A percentile compares a stretch with the other conserved stretches of the same genome.
phyloP scores from a whole-genome alignment of 1,140 invertebrate species.

The Polypedilum pembai region DNA sequence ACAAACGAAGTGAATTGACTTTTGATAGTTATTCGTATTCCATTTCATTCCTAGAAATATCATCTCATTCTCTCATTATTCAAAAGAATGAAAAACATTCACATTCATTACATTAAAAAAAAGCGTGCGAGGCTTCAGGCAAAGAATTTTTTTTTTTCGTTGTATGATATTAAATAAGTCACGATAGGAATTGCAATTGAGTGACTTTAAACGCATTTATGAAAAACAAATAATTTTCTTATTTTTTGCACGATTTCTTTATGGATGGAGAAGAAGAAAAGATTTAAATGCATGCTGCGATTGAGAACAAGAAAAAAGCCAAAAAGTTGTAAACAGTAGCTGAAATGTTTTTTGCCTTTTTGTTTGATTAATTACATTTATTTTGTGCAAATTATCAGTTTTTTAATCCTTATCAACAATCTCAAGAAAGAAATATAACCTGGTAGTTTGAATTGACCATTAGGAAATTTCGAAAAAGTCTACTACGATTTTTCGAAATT shows the following conservation, averaged over 20 bases:
- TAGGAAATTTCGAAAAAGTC: too few species aligned
- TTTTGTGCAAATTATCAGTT: too few species aligned
- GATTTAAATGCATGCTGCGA: constrained; percentile 12
- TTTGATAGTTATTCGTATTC: background rate
- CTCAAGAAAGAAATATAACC: too few species aligned
- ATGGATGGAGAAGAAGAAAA: background rate
- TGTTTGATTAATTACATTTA: too few species aligned
- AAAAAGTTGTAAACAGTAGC: constrained; percentile 25
- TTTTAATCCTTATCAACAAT: too few species aligned
- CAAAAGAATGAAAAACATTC: background rate
- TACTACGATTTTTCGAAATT: too few species aligned
- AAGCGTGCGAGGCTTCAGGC: constrained; percentile 1
- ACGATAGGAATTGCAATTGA: background rate
- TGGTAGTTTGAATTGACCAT: too few species aligned
- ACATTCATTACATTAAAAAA: background rate
- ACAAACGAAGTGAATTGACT: background rate
- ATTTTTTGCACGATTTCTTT: background rate
- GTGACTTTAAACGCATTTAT: background rate
- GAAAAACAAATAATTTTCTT: background rate
- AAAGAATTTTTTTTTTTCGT: background rate
- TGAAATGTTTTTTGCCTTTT: background rate
- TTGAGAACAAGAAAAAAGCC: background rate
- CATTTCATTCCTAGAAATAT: constrained; percentile 13
- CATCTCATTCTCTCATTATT: background rate
- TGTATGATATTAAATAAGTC: background rate